These are phyloP conservation scores for Drosophila emarginata DNA, from an alignment of 2,888 invertebrate species.

Conservation along the genomic window DNA sequence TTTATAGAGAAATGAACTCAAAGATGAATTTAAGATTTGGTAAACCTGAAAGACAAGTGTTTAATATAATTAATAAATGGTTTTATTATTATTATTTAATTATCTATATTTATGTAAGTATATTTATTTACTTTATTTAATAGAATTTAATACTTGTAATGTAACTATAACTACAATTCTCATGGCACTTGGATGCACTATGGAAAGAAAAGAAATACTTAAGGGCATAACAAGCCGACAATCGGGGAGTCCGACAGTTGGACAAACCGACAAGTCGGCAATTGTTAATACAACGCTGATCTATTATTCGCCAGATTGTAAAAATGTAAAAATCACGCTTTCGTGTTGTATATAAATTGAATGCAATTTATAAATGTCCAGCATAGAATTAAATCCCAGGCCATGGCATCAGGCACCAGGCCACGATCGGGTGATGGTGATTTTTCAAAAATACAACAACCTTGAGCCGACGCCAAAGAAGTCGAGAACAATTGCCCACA, in stretches of 20 bases:
- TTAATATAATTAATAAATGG: neutral
- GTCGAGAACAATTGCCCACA: conserved; percentile 67
- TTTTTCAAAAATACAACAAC: conserved; percentile 75
- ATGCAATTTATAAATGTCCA: conserved; percentile 82
- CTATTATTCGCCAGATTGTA: conserved; percentile 77
- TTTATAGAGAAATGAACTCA: neutral
- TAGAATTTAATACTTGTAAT: neutral
- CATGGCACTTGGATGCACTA: neutral
- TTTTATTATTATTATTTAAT: neutral
- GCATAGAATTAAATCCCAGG: conserved; percentile 77
- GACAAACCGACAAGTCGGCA: conserved; percentile 36
- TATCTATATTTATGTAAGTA: neutral
- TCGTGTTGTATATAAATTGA: conserved; percentile 81
- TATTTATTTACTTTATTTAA: neutral
- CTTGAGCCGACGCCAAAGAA: conserved; percentile 58
- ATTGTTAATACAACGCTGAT: conserved; percentile 66
- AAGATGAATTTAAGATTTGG: neutral
- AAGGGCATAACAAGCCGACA: conserved; percentile 30
- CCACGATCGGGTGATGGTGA: conserved; percentile 70
- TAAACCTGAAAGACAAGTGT: neutral
- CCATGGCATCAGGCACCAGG: conserved; percentile 49
- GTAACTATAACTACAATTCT: neutral
- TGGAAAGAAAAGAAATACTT: conserved; percentile 1
- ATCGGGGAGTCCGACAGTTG: neutral
- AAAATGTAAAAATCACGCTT: conserved; percentile 79